Conservation (phyloP, 2,797 vertebrate species). For the Ciconia nigra region DNA sequence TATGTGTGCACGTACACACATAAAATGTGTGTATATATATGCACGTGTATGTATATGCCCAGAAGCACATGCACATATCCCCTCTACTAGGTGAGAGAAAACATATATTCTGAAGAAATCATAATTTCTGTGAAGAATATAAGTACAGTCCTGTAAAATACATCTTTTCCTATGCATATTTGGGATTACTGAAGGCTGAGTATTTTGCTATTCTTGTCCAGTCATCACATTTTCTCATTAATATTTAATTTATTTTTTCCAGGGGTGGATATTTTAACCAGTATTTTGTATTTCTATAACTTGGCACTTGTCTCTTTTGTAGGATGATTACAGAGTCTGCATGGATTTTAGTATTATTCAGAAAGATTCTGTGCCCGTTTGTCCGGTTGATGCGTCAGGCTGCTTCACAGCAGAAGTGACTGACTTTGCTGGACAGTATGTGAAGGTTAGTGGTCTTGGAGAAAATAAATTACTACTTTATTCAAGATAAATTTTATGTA, state of each 20-base stretch:
- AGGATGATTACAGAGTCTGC: slow-evolving; percentile 96
- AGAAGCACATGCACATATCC: background rate
- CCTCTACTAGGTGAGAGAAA: background rate
- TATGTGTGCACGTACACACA: background rate
- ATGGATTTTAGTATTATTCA: slow-evolving; percentile 91
- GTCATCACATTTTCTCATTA: background rate
- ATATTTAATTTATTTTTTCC: background rate
- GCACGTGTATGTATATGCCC: too few relatives aligned
- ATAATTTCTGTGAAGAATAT: background rate
- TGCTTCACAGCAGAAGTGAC: slow-evolving; percentile 93
- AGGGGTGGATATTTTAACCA: background rate
- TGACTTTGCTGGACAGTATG: slow-evolving; percentile 93
- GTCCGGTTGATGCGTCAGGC: slow-evolving; percentile 93
- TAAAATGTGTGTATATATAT: background rate
- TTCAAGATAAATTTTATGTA: background rate
- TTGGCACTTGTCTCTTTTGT: background rate
- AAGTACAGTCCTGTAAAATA: background rate
- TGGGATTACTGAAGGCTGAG: background rate
- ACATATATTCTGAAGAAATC: background rate
- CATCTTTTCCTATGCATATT: background rate
- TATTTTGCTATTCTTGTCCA: background rate
- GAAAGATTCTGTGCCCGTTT: slow-evolving; percentile 91
- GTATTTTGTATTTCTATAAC: background rate
- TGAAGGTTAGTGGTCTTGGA: slow-evolving; percentile 85
- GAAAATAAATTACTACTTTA: background rate